Evolutionary conservation across 1,140 invertebrate species (phyloP), one percentile per base, ranked within the genome.

Genomic region (Phenacoccus solenopsis): DNA sequence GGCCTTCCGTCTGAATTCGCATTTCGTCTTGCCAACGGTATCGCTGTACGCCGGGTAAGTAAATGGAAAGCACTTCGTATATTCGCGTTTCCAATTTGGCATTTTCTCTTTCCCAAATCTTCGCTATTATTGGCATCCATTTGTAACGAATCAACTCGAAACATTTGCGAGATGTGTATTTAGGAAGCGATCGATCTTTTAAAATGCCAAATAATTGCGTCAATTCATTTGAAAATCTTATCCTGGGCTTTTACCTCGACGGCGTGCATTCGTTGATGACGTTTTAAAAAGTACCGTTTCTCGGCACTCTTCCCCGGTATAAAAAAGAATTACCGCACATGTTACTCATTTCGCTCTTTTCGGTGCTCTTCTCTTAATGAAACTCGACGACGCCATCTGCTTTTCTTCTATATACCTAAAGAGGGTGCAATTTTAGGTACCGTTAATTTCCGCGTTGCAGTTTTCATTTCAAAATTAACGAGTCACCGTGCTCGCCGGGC

Each of bases 1-100:
- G 25, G 25, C 59, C 59, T 64, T 64, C 59, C 59, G 25, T 64
- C 25, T 27, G 59, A 64, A 27, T 64, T 64, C 59, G 59, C 59
- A 27, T 27, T 64, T 25, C 59, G 13, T 64, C 20, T 49, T 49
- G 13, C 38, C 38, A n/a, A 49, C 13, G 12, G 12, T n/a, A n/a
- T 49, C 5, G n/a, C n/a, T n/a, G n/a, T n/a, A n/a, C n/a, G n/a
- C n/a, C n/a, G n/a, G n/a, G 13, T 49, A n/a, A 2, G 38, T 49
- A 49, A 49, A 49, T 49, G 38, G 38, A 49, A 49, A 49, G 38
- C 38, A 49, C 38, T 49, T 49, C 38, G 38, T 49, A 49, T 49
- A 49, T 49, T 49, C 38, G 20, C 38, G 38, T 49, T 49, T 49
- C 38, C 38, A 49, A 49, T 49, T 49, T 49, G 38, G 38, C 38